Evolutionary conservation across 2,113 vertebrate genomes (phyloP).

Genomic region (Himantopus leucocephalus): DNA sequence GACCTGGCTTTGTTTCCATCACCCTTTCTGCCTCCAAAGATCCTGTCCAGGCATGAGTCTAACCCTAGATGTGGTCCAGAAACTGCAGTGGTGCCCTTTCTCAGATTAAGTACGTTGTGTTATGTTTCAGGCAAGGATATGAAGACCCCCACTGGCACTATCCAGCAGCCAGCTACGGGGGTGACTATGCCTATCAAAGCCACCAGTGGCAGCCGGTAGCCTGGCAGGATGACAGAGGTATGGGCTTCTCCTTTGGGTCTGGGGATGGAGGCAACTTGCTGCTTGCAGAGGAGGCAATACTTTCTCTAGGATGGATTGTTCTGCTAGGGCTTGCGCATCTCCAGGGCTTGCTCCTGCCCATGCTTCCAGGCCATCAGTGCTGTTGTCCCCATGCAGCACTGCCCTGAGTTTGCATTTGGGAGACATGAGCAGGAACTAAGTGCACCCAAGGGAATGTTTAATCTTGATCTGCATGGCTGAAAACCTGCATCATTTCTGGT

Average conservation of each 20-base stretch:
- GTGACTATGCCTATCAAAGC: conserved; percentile 20
- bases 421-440: neutral
- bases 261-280: neutral
- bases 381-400: neutral
- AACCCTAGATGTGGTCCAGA: neutral
- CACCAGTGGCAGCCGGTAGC: neutral
- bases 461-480: neutral
- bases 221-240: conserved; percentile 66
- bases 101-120: neutral
- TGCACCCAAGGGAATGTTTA: neutral
- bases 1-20: neutral
- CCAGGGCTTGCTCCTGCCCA: neutral
- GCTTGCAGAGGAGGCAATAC: neutral
- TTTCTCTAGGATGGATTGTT: neutral
- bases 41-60: neutral
- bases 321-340: neutral
- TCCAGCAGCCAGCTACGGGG: neutral
- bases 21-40: neutral
- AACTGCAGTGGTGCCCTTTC: neutral
- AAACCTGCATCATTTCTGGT: neutral
- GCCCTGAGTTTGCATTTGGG: neutral
- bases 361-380: rapidly evolving
- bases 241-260: neutral
- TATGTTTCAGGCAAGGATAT: conserved; percentile 53
- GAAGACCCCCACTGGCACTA: conserved; percentile 27